Evolutionary conservation across 2,113 vertebrate species (phyloP), one percentile per base, ranked within the genome.

Genomic region (Pogonocichla stellata): DNA sequence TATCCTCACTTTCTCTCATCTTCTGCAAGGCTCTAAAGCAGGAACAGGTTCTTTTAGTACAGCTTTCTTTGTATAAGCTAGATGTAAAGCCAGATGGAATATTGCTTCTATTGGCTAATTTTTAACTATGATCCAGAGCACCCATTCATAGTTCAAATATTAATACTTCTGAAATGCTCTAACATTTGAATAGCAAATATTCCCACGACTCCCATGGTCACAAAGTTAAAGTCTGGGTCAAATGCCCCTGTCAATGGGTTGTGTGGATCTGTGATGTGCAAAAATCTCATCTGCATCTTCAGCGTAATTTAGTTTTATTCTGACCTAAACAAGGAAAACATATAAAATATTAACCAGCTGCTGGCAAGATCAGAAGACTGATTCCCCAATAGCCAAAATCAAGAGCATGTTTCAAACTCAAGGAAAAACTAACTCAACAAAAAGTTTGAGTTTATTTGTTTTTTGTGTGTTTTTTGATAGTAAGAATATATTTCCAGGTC

Each of bases 401-500:
- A 81, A 50, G 29, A 89, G 45, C 2, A 0, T 43, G 25, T 65
- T 78, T 92, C 40, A 86, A 78, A 74, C 14, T 42, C 14, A 58
- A 77, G 14, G 2, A 53, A 58, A 91, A 92, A 69, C 8, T 56
- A 60, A 42, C 19, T 64, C 45, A 23, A 54, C 25, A 61, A 67
- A 84, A 90, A 58, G 5, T 65, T 72, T 38, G 15, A 12, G 3
- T 36, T 42, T 53, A 10, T 78, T 89, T 86, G 10, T 4, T 69
- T 67, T 72, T 69, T 54, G 20, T 26, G 8, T 17, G 5, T 2
- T 50, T 70, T 74, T 81, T 72, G 14, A 51, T 19, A 54, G 7
- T 43, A 73, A 77, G 22, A 85, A 82, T 81, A 42, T 38, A n/a
- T 62, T 91, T 86, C 58, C 24, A 88, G 25, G 26, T 82, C 86